Evolutionary conservation across 2,797 vertebrate genomes (phyloP), one percentile per base, ranked within the genome.

Genomic region (Schizopygopsis malacanthus): DNA sequence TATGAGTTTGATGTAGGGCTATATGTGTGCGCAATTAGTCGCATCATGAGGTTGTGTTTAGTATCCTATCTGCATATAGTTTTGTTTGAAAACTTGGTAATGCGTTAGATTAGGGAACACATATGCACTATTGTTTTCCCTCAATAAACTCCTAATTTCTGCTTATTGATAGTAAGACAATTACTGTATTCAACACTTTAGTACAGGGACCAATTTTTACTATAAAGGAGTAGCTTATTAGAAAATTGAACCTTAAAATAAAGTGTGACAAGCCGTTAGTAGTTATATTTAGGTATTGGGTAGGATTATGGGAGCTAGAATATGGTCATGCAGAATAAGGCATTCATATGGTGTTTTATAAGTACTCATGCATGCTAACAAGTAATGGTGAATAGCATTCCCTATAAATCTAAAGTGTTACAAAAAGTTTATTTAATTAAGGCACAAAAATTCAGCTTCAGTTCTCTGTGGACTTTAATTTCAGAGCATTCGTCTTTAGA

Each of bases 401-500:
- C n/a, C n/a, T n/a, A 33, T 33, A 33, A 61, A 25, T 11, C n/a
- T 61, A 12, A 61, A 25, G n/a, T 61, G n/a, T 61, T 61, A 61
- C n/a, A 12, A 59, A n/a, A 65, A 16, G 4, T 33, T 8, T 69
- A 33, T 67, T 33, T 18, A 67, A 67, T 25, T 25, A 16, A 76
- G 15, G 18, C 33, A 52, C 47, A 37, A 10, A 43, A 2, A 72
- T n/a, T 63, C 18, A 50, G 6, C 25, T 83, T 56, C 2, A 50
- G 56, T 71, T 20, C 37, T 41, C 22, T 33, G 11, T 50, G 47
- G 47, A 50, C 76, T 79, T 67, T 20, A 67, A 33, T 50, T 69
- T 73, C 10, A 41, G 61, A 52, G 50, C 84, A 25, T 75, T 45
- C 20, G 25, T 71, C 33, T 69, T 84, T 41, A 45, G 65, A 81